Percentiles rank a stretch among this genome's conserved stretches.
Conservation (phyloP, 2,888 invertebrate genomes). For the Hybos culiciformis region DNA sequence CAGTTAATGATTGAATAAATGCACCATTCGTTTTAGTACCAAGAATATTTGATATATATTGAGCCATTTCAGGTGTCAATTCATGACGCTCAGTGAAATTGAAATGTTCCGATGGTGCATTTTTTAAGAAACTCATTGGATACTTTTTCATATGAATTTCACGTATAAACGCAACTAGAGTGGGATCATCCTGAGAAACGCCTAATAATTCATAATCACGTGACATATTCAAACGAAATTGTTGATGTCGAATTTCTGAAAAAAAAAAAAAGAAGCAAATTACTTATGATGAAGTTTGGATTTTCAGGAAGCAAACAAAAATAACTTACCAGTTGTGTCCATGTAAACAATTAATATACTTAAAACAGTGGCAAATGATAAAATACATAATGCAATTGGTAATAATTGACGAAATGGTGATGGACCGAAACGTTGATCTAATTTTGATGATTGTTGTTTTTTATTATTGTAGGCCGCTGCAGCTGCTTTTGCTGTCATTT, state of each 20-base stretch:
- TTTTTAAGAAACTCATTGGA: slow-evolving; percentile 27
- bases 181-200: slow-evolving; percentile 61
- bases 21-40: slow-evolving; percentile 45
- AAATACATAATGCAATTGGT: slow-evolving; percentile 57
- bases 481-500: not conserved
- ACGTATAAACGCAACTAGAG: slow-evolving; percentile 58
- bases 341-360: slow-evolving; percentile 58
- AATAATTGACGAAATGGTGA: slow-evolving; percentile 39
- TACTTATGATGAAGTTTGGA: slow-evolving; percentile 11
- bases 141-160: slow-evolving; percentile 50
- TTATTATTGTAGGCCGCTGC: not conserved
- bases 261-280: not conserved
- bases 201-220: slow-evolving; percentile 60
- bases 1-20: slow-evolving; percentile 52
- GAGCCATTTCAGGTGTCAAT: slow-evolving; percentile 28
- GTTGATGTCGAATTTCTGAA: slow-evolving; percentile 55
- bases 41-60: slow-evolving; percentile 30
- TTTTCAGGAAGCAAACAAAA: not conserved
- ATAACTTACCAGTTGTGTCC: slow-evolving; percentile 56
- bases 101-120: slow-evolving; percentile 20
- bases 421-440: slow-evolving; percentile 30
- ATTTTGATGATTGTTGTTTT: slow-evolving; percentile 20
- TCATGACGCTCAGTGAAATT: slow-evolving; percentile 28
- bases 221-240: slow-evolving; percentile 67
- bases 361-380: slow-evolving; percentile 70